Evolutionary conservation across 2,888 invertebrate species (phyloP), one percentile per base, ranked within the genome.

Genomic region (Polyommatus icarus): DNA sequence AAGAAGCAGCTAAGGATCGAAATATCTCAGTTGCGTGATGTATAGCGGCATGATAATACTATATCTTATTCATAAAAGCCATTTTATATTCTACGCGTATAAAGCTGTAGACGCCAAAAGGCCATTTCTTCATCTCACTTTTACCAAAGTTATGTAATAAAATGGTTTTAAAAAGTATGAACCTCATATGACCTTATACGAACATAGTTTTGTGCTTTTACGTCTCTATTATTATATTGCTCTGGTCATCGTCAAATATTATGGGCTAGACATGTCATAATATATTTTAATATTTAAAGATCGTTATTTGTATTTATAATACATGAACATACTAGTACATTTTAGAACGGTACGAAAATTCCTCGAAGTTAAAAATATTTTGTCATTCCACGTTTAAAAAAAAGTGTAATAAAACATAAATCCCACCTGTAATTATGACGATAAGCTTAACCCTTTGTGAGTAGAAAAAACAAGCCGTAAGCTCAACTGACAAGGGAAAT

Each of bases 51-150:
- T 15, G 67, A 67, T 67, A 67, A 15, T 29, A 6, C 24, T 67
- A 29, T 10, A 61, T 67, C 8, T 61, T 29, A 67, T 29, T 67
- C 29, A 67, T 67, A 67, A 67, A 67, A 29, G 24, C 29, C 15
- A 67, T 67, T 67, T 67, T 15, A 67, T 67, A 67, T 67, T 67
- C 67, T 5, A 67, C 67, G 67, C 67, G 29, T 67, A 67, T 67
- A 67, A 67, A 67, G 67, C 67, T 67, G 24, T 67, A 67, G 29
- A 67, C 15, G 67, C 15, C 67, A 67, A 67, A 67, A 6, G 24
- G 67, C 29, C 67, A 67, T 67, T 67, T 61, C 59, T 67, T 67
- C 29, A 15, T 67, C 67, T 67, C 67, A 67, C 67, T 67, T 67
- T 67, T 67, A 24, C 29, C 67, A 15, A 67, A 67, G 67, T 67